Conservation (phyloP, 2,888 invertebrate genomes). For the Zeuzera pyrina region DNA sequence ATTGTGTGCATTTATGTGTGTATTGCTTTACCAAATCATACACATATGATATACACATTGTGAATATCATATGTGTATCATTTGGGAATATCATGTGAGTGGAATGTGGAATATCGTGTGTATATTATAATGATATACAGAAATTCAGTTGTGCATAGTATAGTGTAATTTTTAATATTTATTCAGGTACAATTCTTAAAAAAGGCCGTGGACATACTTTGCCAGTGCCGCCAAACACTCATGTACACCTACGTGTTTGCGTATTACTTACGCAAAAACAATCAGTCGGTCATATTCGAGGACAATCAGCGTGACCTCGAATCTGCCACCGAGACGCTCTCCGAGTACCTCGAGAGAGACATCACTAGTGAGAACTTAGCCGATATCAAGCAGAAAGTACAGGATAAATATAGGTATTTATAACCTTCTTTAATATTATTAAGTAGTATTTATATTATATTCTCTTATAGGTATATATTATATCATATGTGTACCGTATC, state of each 20-base stretch:
- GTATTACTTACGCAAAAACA: constrained; percentile 97
- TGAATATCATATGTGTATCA: no score
- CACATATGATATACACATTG: no score
- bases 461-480: no score
- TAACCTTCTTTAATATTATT: not conserved
- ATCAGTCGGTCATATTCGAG: constrained; percentile 99
- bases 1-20: no score
- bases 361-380: constrained; percentile 97
- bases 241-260: constrained; percentile 99
- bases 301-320: constrained; percentile 99
- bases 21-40: no score
- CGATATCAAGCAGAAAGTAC: constrained; percentile 98
- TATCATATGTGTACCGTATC: not conserved
- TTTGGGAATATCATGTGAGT: no score
- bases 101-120: no score
- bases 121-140: no score
- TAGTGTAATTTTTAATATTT: not conserved
- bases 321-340: constrained; percentile 96
- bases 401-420: constrained; percentile 93
- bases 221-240: constrained; percentile 96
- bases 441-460: no score
- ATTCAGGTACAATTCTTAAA: constrained; percentile 94
- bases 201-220: constrained; percentile 97
- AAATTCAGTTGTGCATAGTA: no score
- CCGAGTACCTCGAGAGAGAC: constrained; percentile 98